Conservation (phyloP, 37 sponge, comb jelly and placozoan species). For the Ephydatia muelleri region DNA sequence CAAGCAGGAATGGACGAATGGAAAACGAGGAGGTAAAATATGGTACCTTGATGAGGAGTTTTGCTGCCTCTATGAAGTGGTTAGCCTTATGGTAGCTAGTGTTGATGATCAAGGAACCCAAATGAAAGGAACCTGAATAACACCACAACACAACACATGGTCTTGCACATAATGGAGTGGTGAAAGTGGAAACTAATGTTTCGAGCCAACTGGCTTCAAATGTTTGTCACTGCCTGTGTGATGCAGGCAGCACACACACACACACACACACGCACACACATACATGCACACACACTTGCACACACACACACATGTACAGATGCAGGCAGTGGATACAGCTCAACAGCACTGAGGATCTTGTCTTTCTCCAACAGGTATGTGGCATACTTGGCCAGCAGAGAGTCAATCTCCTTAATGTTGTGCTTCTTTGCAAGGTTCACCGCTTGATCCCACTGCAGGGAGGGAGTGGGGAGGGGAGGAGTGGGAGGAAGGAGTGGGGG, state of each 20-base stretch:
- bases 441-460: constrained; percentile 89
- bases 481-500: no score
- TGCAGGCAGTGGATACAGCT: constrained; percentile 59
- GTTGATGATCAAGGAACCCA: background rate
- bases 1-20: background rate
- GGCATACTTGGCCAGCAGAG: constrained; percentile 82
- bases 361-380: constrained; percentile 73
- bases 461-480: background rate
- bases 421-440: constrained; percentile 74
- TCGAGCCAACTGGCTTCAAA: no score
- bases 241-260: background rate
- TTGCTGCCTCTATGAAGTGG: constrained; percentile 82
- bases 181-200: no score
- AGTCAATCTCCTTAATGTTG: constrained; percentile 54
- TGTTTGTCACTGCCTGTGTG: no score
- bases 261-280: background rate
- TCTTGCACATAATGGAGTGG: no score
- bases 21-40: background rate
- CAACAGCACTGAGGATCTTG: constrained; percentile 79
- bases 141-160: no score
- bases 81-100: constrained; percentile 81
- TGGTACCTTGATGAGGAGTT: constrained; percentile 76
- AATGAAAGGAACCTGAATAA: no score
- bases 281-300: background rate
- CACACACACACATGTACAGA: no score